These are phyloP conservation scores for Euzophera pinguis DNA, from an alignment of 2,888 invertebrate genomes.

Conservation along the genomic window DNA sequence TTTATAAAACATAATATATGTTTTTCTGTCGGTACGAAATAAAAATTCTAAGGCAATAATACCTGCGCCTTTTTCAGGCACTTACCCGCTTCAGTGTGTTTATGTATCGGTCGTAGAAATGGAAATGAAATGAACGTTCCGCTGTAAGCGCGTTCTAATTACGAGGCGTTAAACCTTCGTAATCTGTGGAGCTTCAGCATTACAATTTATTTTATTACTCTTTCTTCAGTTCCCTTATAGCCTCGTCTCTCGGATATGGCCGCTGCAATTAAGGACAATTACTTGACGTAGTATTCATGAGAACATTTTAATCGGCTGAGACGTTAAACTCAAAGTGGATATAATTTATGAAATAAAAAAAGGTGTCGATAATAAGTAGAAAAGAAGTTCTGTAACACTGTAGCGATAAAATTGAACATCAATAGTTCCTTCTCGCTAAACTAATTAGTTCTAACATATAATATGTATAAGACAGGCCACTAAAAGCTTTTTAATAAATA, in stretches of 20 bases:
- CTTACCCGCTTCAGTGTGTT: constrained; percentile 2
- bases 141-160: constrained; percentile 3
- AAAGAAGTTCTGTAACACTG: too few species aligned
- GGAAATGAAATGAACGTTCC: constrained; percentile 9
- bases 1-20: too few species aligned
- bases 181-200: constrained; percentile 8
- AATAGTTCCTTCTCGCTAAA: too few species aligned
- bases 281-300: constrained; percentile 5
- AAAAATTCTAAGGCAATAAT: not conserved
- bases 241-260: constrained; percentile 9
- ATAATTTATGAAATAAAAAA: too few species aligned
- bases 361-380: too few species aligned
- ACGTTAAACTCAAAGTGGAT: not conserved
- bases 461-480: too few species aligned
- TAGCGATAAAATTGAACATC: too few species aligned
- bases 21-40: not conserved
- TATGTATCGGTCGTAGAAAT: constrained; percentile 13
- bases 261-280: constrained; percentile 8
- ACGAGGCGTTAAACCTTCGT: constrained; percentile 7
- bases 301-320: constrained; percentile 3
- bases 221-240: constrained; percentile 8
- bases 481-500: too few species aligned
- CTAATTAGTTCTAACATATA: too few species aligned
- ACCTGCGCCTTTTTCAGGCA: not conserved
- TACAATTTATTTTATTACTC: constrained; percentile 10